Evolutionary conservation across 2,797 vertebrate genomes (phyloP).

Genomic region (Enteromius unitaeniatus): DNA sequence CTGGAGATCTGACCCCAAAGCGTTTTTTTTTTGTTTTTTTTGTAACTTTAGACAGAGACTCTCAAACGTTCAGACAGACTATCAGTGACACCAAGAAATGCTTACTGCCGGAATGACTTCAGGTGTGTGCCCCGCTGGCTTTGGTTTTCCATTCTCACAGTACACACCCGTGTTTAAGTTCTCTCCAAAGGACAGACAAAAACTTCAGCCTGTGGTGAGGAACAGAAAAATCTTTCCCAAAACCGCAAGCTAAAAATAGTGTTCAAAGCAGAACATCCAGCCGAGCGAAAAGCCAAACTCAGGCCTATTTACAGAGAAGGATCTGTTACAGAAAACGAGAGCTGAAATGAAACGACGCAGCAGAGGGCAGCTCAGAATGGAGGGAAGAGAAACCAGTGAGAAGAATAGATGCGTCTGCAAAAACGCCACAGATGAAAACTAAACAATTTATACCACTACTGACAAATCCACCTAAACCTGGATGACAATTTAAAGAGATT

Average conservation of each 20-base stretch:
- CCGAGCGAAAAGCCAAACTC: constrained; percentile 59
- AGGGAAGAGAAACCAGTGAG: constrained; percentile 42
- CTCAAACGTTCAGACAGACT: constrained; percentile 47
- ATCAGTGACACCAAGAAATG: constrained; percentile 21
- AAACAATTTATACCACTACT: constrained; percentile 50
- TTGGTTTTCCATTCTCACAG: constrained; percentile 43
- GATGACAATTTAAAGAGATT: neutral
- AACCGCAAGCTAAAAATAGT: constrained; percentile 64
- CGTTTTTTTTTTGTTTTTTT: neutral
- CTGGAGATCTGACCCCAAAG: constrained; percentile 20
- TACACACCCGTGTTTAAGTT: constrained; percentile 42
- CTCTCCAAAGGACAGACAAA: constrained; percentile 42
- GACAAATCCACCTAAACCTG: constrained; percentile 33
- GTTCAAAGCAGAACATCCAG: constrained; percentile 59
- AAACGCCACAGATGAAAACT: constrained; percentile 46
- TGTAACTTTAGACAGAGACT: constrained; percentile 51
- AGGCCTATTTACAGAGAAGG: constrained; percentile 57
- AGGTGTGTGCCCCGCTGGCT: constrained; percentile 35
- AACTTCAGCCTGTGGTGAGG: constrained; percentile 57
- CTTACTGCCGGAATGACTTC: constrained; percentile 20
- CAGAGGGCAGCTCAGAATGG: constrained; percentile 36
- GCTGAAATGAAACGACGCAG: constrained; percentile 36
- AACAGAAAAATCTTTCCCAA: constrained; percentile 59
- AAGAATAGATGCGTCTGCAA: constrained; percentile 49
- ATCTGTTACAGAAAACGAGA: constrained; percentile 56